phyloP scores from a whole-genome alignment of 2,113 vertebrate species.

The Oreochromis aureus region DNA sequence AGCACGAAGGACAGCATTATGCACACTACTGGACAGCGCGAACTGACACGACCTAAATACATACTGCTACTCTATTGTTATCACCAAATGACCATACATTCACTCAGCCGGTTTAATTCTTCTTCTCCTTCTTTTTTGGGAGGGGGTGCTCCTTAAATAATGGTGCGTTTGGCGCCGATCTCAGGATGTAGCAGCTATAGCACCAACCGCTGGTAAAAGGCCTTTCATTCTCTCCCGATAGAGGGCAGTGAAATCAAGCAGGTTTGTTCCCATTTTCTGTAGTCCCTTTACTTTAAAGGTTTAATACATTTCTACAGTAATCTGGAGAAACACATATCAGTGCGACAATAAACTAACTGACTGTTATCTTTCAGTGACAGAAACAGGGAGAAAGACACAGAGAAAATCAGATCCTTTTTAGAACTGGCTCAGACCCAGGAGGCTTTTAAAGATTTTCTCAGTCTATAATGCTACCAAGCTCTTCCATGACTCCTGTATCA shows the following conservation, averaged over 20 bases:
- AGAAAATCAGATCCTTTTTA: constrained; percentile 14
- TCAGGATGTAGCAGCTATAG: not conserved
- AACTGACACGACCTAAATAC: not conserved
- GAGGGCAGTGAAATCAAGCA: not conserved
- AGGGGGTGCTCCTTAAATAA: not conserved
- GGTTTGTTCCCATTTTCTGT: not conserved
- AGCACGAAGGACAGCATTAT: not conserved
- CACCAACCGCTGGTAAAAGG: not conserved
- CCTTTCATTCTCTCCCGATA: not conserved
- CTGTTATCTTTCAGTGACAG: not conserved
- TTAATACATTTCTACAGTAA: not conserved
- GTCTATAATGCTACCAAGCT: constrained; percentile 29
- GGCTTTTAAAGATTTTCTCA: constrained; percentile 43
- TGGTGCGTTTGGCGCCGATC: not conserved
- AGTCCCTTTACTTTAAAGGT: not conserved
- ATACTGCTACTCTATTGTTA: not conserved
- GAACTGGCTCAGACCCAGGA: constrained; percentile 20
- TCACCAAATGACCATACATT: not conserved
- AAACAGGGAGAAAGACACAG: not conserved
- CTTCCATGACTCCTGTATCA: constrained; percentile 30
- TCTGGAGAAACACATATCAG: not conserved
- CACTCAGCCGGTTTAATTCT: not conserved
- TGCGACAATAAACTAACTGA: not conserved
- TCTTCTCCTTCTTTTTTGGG: not conserved
- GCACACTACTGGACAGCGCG: not conserved